Evolutionary conservation across 2,113 vertebrate genomes (phyloP), one percentile per base, ranked within the genome.

Genomic region (Narcine bancroftii): DNA sequence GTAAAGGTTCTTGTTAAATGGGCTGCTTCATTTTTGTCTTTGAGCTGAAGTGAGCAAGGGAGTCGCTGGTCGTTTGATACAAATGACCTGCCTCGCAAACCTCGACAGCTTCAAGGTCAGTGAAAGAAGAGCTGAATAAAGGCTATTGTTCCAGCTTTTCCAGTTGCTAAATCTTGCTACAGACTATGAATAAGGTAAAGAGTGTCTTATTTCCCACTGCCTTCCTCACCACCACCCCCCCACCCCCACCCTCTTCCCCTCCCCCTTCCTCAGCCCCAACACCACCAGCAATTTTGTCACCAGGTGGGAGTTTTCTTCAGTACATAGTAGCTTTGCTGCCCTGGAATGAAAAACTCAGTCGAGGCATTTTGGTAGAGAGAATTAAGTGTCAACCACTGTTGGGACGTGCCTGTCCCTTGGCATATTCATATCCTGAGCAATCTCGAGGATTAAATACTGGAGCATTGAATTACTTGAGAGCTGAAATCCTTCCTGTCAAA

Each of bases 111-210:
- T 60, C 53, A 85, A 60, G 81, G 53, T 85, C 81, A 85, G 53
- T 60, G 50, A 85, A 85, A 56, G 81, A 50, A 36, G 81, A 85
- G 81, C 81, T 85, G 81, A 85, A 60, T 85, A 60, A 85, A 85
- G 50, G 6, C 81, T 85, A 60, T 85, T 85, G 81, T 85, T 85
- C 53, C 1, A 19, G n/a, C 53, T 85, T 56, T 50, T 83, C 47
- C 29, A 85, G 15, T 60, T 85, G 50, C 53, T 60, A 60, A 56
- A 60, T 85, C 50, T 29, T 6, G 33, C 53, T n/a, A 36, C 81
- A 60, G 60, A 85, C 29, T 60, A 53, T 60, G 29, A 56, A 17
- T 50, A 36, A 33, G 50, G 11, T 36, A 60, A 85, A 60, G 50
- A 56, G 33, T 56, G 15, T 85, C 81, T 85, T 85, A 85, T 36